These are phyloP conservation scores for Calosoma granatense DNA, from an alignment of 1,140 invertebrate genomes.

Conservation along the genomic window DNA sequence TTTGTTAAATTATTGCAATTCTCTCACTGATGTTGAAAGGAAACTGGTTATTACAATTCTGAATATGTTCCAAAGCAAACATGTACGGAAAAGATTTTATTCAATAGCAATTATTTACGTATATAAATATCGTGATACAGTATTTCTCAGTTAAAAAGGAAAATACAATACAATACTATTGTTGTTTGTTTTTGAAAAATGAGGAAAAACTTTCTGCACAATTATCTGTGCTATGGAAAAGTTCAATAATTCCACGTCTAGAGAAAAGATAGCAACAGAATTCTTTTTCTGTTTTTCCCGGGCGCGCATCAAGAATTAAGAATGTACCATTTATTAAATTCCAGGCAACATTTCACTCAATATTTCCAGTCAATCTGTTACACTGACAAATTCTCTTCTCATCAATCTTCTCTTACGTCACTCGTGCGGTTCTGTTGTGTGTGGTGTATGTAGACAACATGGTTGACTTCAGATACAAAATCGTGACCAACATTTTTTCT, in stretches of 20 bases:
- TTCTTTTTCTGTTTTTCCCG: background rate
- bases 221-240: background rate
- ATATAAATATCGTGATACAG: too few species aligned
- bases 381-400: background rate
- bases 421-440: background rate
- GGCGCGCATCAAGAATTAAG: background rate
- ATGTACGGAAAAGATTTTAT: too few species aligned
- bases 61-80: too few species aligned
- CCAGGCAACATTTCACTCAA: background rate
- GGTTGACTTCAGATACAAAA: background rate
- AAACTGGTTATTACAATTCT: too few species aligned
- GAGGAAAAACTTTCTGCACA: too few species aligned
- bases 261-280: background rate
- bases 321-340: conserved; percentile 1
- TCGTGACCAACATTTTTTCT: background rate
- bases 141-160: too few species aligned
- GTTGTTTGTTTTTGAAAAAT: too few species aligned
- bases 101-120: too few species aligned
- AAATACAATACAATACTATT: too few species aligned
- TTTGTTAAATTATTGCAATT: too few species aligned
- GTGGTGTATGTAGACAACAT: background rate
- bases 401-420: background rate
- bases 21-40: too few species aligned
- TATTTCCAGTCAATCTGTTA: conserved; percentile 9
- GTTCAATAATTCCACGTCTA: background rate